Evolutionary conservation across 2,113 vertebrate genomes (phyloP).

Genomic region (Apeltes quadracus): DNA sequence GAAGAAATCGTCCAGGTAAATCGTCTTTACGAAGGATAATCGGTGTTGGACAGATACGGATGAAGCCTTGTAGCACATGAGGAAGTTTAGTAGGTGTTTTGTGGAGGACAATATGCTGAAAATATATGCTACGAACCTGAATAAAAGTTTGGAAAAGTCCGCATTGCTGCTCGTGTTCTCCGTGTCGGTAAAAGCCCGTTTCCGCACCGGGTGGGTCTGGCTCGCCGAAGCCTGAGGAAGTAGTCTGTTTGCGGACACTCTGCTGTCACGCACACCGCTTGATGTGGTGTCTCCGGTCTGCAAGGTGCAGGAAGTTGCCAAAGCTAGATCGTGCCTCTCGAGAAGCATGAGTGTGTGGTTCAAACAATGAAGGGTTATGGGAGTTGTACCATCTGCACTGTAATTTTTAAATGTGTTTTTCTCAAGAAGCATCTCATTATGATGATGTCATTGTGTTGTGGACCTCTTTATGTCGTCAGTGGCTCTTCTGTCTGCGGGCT

Average conservation of each 20-base stretch:
- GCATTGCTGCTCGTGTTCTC: too few species aligned
- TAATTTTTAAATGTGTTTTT: background rate
- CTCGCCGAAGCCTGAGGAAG: conserved; percentile 27
- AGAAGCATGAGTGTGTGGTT: background rate
- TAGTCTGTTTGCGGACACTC: conserved; percentile 29
- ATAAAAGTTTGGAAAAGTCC: background rate
- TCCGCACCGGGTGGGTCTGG: background rate
- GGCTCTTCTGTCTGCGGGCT: background rate
- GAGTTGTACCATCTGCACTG: background rate
- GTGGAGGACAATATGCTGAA: background rate
- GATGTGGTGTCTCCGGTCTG: conserved; percentile 18
- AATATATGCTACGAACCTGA: background rate
- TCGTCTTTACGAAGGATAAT: background rate
- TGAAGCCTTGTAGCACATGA: background rate
- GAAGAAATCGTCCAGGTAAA: conserved; percentile 82
- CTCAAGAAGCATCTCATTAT: background rate
- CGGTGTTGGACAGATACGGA: background rate
- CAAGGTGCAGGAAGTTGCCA: conserved; percentile 14
- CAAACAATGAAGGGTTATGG: background rate
- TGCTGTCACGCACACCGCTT: conserved; percentile 35
- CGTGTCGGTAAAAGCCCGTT: background rate
- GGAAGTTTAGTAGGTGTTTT: background rate
- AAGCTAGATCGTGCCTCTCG: background rate
- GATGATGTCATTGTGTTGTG: too few species aligned
- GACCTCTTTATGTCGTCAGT: background rate